Conservation (phyloP, 2,888 invertebrate species). For the Scaeva pyrastri region DNA sequence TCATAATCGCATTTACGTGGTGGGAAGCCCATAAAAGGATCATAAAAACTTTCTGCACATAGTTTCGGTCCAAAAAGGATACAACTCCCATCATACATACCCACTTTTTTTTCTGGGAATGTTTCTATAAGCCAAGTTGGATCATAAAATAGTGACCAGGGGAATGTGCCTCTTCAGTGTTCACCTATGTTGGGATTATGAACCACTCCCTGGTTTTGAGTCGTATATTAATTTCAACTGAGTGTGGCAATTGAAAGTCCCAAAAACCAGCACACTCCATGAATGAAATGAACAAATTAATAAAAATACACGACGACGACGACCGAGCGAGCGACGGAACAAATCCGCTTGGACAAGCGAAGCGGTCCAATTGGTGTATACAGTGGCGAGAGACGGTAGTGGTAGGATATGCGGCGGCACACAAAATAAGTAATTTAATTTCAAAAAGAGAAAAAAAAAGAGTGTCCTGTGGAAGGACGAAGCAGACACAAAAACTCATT, state of each 20-base stretch:
- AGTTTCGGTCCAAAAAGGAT: not conserved
- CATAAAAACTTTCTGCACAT: conserved; percentile 55
- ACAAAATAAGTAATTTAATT: conserved; percentile 73
- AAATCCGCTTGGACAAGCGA: conserved; percentile 63
- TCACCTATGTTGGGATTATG: conserved; percentile 73
- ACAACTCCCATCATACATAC: not conserved
- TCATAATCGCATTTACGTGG: conserved; percentile 74
- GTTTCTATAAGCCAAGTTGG: conserved; percentile 48
- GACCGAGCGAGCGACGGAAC: no score
- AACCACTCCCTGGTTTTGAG: conserved; percentile 22
- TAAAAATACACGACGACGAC: conserved; percentile 63
- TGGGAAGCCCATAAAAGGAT: conserved; percentile 49
- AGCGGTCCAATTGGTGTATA: not conserved
- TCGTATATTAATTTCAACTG: conserved; percentile 68
- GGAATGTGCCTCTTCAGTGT: conserved; percentile 42
- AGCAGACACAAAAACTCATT: conserved; percentile 82
- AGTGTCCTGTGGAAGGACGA: conserved; percentile 41
- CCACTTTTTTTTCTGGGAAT: conserved; percentile 5
- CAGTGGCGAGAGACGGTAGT: not conserved
- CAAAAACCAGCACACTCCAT: conserved; percentile 24
- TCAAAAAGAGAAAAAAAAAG: conserved; percentile 21
- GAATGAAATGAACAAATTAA: conserved; percentile 72
- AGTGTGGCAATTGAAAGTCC: conserved; percentile 72
- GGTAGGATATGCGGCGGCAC: conserved; percentile 15
- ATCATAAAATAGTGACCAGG: conserved; percentile 60